A percentile compares a stretch with the other conserved stretches of the same genome.
phyloP scores from a whole-genome alignment of 2,113 vertebrate genomes.

The Holacanthus passer region DNA sequence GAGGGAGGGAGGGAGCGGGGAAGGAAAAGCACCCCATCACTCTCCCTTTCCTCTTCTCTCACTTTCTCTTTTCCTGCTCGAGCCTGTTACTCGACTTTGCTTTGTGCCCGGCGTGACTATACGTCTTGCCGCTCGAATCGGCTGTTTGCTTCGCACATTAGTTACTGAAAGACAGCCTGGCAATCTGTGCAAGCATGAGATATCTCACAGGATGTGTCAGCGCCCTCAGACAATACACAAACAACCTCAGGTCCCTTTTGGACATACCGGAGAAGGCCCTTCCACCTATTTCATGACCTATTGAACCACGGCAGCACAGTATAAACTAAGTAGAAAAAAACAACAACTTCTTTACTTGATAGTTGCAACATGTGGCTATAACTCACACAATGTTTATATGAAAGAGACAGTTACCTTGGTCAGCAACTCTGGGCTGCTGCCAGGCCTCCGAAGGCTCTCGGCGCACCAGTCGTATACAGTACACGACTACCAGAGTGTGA shows the following conservation, averaged over 20 bases:
- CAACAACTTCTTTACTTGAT: slow-evolving; percentile 73
- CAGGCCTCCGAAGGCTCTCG: slow-evolving; percentile 45
- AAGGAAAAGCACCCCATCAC: slow-evolving; percentile 44
- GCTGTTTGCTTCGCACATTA: slow-evolving; percentile 54
- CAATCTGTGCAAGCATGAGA: slow-evolving; percentile 48
- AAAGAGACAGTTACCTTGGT: slow-evolving; percentile 79
- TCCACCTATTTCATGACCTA: slow-evolving; percentile 64
- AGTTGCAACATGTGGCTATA: slow-evolving; percentile 68
- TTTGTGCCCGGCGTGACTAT: slow-evolving; percentile 19
- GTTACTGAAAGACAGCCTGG: slow-evolving; percentile 49
- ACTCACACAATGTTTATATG: slow-evolving; percentile 82
- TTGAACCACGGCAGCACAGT: slow-evolving; percentile 50
- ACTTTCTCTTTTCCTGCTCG: slow-evolving; percentile 56
- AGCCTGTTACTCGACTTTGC: slow-evolving; percentile 44
- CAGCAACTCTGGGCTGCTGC: slow-evolving; percentile 69
- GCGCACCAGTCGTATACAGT: slow-evolving; percentile 39
- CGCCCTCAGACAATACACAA: slow-evolving; percentile 77
- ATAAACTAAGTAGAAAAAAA: slow-evolving; percentile 81
- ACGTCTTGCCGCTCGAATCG: slow-evolving; percentile 4
- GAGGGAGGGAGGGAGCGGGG: slow-evolving; percentile 26
- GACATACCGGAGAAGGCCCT: slow-evolving; percentile 60
- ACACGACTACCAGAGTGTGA: slow-evolving; percentile 62
- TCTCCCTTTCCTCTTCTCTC: slow-evolving; percentile 51
- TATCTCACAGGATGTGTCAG: slow-evolving; percentile 74
- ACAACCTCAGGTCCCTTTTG: slow-evolving; percentile 61